These are phyloP conservation scores for Operophtera brumata DNA, from an alignment of 2,888 invertebrate genomes.

Conservation along the genomic window DNA sequence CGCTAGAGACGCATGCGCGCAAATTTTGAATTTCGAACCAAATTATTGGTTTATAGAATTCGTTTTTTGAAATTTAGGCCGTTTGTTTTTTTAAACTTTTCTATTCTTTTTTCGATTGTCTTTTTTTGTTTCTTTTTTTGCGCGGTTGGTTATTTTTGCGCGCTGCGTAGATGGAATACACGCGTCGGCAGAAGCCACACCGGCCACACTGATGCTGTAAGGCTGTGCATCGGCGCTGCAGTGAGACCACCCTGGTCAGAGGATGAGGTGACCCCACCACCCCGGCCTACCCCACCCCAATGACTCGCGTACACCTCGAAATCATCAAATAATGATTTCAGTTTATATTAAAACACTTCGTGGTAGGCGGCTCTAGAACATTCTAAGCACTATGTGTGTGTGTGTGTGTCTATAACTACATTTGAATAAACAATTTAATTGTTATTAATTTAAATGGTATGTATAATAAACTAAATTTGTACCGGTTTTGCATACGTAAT, in stretches of 20 bases:
- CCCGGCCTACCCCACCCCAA: conserved; percentile 58
- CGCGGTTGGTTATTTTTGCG: conserved; percentile 64
- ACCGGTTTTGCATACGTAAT: conserved; percentile 22
- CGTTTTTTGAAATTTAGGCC: conserved; percentile 58
- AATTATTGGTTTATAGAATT: conserved; percentile 69
- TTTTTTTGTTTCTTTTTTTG: conserved; percentile 42
- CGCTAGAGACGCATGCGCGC: conserved; percentile 72
- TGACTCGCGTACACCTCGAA: conserved; percentile 68
- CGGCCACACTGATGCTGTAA: conserved; percentile 76
- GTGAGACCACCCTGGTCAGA: conserved; percentile 39
- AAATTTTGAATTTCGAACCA: conserved; percentile 66
- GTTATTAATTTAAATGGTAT: conserved; percentile 60
- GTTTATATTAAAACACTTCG: conserved; percentile 69
- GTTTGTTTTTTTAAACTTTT: conserved; percentile 39
- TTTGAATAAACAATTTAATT: conserved; percentile 65
- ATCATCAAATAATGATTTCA: conserved; percentile 81
- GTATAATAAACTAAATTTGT: conserved; percentile 53
- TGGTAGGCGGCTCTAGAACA: conserved; percentile 29
- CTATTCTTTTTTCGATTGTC: conserved; percentile 33
- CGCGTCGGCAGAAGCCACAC: conserved; percentile 75
- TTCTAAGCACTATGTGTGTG: conserved; percentile 36
- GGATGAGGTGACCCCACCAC: conserved; percentile 54
- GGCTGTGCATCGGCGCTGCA: conserved; percentile 69
- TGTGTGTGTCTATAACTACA: conserved; percentile 29
- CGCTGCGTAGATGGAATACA: conserved; percentile 78